Conservation (phyloP, 2,797 vertebrate genomes). For the Zalophus californianus region DNA sequence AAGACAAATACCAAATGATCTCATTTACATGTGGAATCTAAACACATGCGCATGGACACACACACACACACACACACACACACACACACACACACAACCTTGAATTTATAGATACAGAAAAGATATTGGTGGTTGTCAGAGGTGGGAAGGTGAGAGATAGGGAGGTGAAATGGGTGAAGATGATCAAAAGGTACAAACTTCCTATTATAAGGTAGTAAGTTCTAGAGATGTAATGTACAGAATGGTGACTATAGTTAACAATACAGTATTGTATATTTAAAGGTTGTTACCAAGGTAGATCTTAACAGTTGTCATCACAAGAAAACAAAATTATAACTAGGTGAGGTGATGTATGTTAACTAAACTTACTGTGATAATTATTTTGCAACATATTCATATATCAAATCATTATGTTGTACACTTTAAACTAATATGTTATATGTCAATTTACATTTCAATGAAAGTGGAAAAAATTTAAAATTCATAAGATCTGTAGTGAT, state of each 20-base stretch:
- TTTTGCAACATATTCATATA: neutral
- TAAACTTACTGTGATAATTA: neutral
- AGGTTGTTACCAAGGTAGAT: neutral
- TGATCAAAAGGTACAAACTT: neutral
- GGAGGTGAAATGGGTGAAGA: neutral
- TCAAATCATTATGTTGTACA: neutral
- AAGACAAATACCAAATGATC: neutral
- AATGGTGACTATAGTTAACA: neutral
- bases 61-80: neutral
- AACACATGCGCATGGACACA: neutral
- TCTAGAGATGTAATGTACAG: neutral
- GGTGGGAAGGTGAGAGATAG: neutral
- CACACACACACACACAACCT: neutral
- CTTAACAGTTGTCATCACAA: neutral
- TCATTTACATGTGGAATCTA: neutral
- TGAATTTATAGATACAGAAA: neutral
- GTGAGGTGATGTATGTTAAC: neutral
- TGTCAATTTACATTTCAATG: neutral
- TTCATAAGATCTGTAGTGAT: neutral
- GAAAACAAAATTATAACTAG: neutral
- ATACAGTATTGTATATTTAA: neutral
- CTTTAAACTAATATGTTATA: neutral
- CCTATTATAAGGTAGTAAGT: neutral
- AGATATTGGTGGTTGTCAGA: neutral
- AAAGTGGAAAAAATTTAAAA: neutral